These are phyloP conservation scores for Cottus gobio DNA, from an alignment of 2,113 vertebrate genomes.

Conservation along the genomic window DNA sequence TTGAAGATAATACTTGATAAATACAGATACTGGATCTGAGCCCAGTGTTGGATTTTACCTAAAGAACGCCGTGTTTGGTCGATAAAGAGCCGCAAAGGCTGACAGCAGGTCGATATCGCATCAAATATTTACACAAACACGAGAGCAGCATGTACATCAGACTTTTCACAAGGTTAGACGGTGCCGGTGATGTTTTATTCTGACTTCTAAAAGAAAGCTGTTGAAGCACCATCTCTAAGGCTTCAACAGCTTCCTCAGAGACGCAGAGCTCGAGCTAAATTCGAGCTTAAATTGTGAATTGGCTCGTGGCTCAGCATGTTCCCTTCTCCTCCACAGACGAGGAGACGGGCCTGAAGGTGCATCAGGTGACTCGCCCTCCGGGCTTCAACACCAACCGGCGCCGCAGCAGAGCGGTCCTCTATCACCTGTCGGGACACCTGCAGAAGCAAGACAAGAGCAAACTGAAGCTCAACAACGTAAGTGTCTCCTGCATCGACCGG, in stretches of 20 bases:
- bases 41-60: not conserved
- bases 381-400: slow-evolving; percentile 86
- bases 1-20: not conserved
- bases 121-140: not conserved
- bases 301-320: slow-evolving; percentile 9
- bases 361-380: slow-evolving; percentile 82
- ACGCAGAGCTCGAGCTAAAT: not conserved
- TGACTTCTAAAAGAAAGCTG: not conserved
- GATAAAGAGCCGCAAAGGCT: not conserved
- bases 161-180: not conserved
- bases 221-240: not conserved
- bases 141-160: not conserved
- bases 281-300: slow-evolving; percentile 1
- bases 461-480: slow-evolving; percentile 88
- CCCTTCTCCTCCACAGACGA: slow-evolving; percentile 73
- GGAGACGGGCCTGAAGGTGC: slow-evolving; percentile 84
- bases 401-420: slow-evolving; percentile 86
- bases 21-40: slow-evolving; percentile 2
- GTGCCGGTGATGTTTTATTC: not conserved
- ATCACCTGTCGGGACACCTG: slow-evolving; percentile 87
- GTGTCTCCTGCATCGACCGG: slow-evolving; percentile 16
- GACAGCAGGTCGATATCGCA: slow-evolving; percentile 5
- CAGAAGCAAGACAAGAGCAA: slow-evolving; percentile 90
- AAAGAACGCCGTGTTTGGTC: not conserved
- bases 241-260: not conserved